A percentile compares a stretch with the other conserved stretches of the same genome.
phyloP scores from a whole-genome alignment of 2,888 invertebrate genomes.

The Gnatocerus cornutus region DNA sequence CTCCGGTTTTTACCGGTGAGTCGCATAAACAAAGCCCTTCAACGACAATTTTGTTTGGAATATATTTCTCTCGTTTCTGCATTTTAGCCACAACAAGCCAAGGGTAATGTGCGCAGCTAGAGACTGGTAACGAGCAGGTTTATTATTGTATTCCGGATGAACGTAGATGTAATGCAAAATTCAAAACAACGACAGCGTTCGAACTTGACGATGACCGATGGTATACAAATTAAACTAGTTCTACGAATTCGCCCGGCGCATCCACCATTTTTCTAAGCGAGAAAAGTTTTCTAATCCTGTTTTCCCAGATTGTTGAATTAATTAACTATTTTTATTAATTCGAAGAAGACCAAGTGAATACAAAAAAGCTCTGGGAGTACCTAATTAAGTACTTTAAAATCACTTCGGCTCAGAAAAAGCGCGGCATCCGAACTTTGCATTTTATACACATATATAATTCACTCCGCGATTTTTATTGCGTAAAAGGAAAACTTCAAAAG shows the following conservation, averaged over 20 bases:
- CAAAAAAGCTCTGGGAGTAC: slow-evolving; percentile 21
- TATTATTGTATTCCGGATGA: slow-evolving; percentile 25
- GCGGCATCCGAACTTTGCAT: slow-evolving; percentile 35
- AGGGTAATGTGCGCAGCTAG: slow-evolving; percentile 24
- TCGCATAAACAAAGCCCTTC: slow-evolving; percentile 47
- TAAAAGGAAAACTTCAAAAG: slow-evolving; percentile 39
- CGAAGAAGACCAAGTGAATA: slow-evolving; percentile 7
- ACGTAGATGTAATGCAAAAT: slow-evolving; percentile 11
- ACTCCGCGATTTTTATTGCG: slow-evolving; percentile 37
- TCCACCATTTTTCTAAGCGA: too few relatives aligned
- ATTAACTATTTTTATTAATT: too few relatives aligned
- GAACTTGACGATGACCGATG: background rate
- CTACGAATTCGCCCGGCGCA: too few relatives aligned
- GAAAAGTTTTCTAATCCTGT: too few relatives aligned
- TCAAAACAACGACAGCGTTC: slow-evolving; percentile 36
- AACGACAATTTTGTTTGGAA: slow-evolving; percentile 41
- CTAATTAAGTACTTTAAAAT: slow-evolving; percentile 45
- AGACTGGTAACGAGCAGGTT: slow-evolving; percentile 8
- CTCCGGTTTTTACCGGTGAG: slow-evolving; percentile 45
- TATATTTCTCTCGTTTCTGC: slow-evolving; percentile 42
- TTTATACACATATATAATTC: slow-evolving; percentile 39
- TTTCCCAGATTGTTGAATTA: too few relatives aligned
- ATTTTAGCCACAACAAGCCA: slow-evolving; percentile 31
- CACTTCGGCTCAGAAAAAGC: slow-evolving; percentile 24
- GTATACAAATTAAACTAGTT: too few relatives aligned